Conservation (phyloP, 2,888 invertebrate species). For the Rotaria socialis region DNA sequence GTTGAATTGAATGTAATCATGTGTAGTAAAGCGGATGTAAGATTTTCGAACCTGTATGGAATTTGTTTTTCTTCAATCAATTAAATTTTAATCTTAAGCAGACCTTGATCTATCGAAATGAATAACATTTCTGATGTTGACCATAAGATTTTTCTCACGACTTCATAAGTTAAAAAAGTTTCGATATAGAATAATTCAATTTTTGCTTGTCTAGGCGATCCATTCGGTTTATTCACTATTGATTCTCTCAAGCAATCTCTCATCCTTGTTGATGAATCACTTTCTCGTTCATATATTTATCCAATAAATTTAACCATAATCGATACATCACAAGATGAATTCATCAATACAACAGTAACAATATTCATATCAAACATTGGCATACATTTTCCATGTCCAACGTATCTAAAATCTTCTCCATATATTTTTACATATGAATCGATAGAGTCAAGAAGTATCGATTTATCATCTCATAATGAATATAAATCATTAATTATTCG, state of each 20-base stretch:
- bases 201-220: too few relatives aligned
- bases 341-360: neutral
- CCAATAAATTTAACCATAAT: neutral
- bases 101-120: too few relatives aligned
- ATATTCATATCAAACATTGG: constrained; percentile 22
- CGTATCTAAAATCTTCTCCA: neutral
- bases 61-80: too few relatives aligned
- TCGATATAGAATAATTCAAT: too few relatives aligned
- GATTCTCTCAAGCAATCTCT: neutral
- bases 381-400: neutral
- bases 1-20: too few relatives aligned
- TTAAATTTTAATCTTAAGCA: too few relatives aligned
- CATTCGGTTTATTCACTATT: neutral
- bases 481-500: neutral
- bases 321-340: neutral
- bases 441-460: neutral
- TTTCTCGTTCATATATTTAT: neutral
- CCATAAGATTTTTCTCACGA: too few relatives aligned
- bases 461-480: neutral
- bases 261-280: neutral
- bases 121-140: too few relatives aligned
- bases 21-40: too few relatives aligned
- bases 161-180: too few relatives aligned
- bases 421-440: constrained; percentile 4
- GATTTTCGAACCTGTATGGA: too few relatives aligned